phyloP scores from a whole-genome alignment of 2,888 invertebrate species.

The Xestia rhomboidea region DNA sequence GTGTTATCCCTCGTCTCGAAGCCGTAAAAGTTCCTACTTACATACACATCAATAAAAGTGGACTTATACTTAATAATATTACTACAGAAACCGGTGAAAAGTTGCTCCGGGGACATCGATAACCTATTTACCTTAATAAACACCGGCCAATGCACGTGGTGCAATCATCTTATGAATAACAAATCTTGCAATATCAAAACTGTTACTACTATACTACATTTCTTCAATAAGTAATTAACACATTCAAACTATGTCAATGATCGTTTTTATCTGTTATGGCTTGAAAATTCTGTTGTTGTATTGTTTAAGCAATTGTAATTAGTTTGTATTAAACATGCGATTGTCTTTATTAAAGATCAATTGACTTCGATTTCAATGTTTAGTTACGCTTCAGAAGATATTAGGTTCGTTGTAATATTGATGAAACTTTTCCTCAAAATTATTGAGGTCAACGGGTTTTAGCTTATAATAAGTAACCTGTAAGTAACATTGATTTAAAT shows the following conservation, averaged over 20 bases:
- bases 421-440: neutral
- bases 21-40: constrained; percentile 44
- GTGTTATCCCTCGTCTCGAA: constrained; percentile 23
- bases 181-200: constrained; percentile 43
- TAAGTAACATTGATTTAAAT: neutral
- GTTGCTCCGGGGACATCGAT: constrained; percentile 12
- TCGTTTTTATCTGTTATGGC: constrained; percentile 37
- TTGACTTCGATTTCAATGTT: constrained; percentile 11
- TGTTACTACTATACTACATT: constrained; percentile 10
- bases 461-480: neutral
- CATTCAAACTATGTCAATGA: constrained; percentile 53
- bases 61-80: constrained; percentile 12
- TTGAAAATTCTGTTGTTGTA: constrained; percentile 24
- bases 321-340: constrained; percentile 32
- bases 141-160: constrained; percentile 19
- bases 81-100: constrained; percentile 40
- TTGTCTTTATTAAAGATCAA: constrained; percentile 28
- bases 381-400: neutral
- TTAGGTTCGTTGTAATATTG: neutral
- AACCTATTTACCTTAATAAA: constrained; percentile 49
- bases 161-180: constrained; percentile 25
- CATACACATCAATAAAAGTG: constrained; percentile 29
- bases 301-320: constrained; percentile 28
- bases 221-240: constrained; percentile 38
- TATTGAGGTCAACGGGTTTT: neutral